Conservation (phyloP, 2,888 invertebrate genomes). For the Galerucella calmariensis region DNA sequence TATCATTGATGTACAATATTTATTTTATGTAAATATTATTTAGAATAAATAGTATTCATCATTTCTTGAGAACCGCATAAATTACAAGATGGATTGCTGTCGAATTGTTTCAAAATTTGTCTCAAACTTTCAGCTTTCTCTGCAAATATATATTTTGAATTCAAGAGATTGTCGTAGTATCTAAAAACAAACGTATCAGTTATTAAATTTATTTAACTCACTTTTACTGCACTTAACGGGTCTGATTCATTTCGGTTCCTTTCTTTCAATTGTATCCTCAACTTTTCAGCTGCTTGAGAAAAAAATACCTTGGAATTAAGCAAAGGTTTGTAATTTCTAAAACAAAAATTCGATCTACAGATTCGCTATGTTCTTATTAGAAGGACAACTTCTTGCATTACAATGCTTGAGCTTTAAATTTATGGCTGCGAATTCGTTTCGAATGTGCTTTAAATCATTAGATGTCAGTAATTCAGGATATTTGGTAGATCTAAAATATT, state of each 20-base stretch:
- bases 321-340: slow-evolving; percentile 22
- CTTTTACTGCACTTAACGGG: neutral
- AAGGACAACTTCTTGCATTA: neutral
- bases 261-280: slow-evolving; percentile 9
- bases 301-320: slow-evolving; percentile 20
- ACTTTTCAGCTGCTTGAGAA: slow-evolving; percentile 12
- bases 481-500: neutral
- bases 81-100: neutral
- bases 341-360: slow-evolving; percentile 11
- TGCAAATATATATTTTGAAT: neutral
- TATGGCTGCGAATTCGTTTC: neutral
- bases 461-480: neutral
- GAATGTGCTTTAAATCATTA: neutral
- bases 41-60: neutral
- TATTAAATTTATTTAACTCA: no score
- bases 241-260: neutral
- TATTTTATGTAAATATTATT: neutral
- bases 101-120: slow-evolving; percentile 12
- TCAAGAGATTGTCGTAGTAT: slow-evolving; percentile 2
- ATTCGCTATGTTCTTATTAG: neutral
- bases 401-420: neutral
- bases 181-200: neutral
- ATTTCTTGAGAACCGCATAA: slow-evolving; percentile 4
- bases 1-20: no score
- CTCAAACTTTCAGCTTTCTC: slow-evolving; percentile 16